Evolutionary conservation across 2,888 invertebrate genomes (phyloP).

Genomic region (Tetanocera ferruginea): DNA sequence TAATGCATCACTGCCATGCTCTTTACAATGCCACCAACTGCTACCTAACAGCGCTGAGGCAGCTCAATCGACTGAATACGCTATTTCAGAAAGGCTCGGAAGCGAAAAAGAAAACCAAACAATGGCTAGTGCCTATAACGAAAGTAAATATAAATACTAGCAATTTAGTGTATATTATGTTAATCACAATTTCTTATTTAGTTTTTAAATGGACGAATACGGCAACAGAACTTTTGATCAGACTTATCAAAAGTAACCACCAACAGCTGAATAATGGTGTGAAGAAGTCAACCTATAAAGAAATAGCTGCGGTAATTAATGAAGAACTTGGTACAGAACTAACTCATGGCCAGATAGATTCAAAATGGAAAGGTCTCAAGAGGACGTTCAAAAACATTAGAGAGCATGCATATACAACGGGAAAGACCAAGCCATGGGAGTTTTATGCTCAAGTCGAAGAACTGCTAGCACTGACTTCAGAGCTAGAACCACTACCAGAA

Average conservation of each 20-base stretch:
- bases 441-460: slow-evolving; percentile 12
- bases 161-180: too few species aligned
- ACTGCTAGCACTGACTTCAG: slow-evolving; percentile 2
- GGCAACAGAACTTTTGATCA: neutral
- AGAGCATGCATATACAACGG: slow-evolving; percentile 7
- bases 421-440: neutral
- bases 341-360: slow-evolving; percentile 19
- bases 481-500: slow-evolving; percentile 12
- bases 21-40: too few species aligned
- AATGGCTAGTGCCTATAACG: too few species aligned
- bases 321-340: neutral
- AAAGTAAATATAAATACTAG: too few species aligned
- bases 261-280: neutral
- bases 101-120: too few species aligned
- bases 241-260: neutral
- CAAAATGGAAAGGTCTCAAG: slow-evolving; percentile 29
- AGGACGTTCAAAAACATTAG: slow-evolving; percentile 26
- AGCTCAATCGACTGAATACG: too few species aligned
- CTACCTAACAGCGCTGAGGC: too few species aligned
- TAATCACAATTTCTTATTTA: neutral
- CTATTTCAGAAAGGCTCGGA: too few species aligned
- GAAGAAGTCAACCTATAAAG: neutral
- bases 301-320: neutral
- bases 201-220: neutral
- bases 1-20: too few species aligned